A percentile compares a stretch with the other conserved stretches of the same genome.
These are phyloP conservation scores for Ectropis crepuscularia DNA, from an alignment of 2,888 invertebrate species.

Conservation along the genomic window DNA sequence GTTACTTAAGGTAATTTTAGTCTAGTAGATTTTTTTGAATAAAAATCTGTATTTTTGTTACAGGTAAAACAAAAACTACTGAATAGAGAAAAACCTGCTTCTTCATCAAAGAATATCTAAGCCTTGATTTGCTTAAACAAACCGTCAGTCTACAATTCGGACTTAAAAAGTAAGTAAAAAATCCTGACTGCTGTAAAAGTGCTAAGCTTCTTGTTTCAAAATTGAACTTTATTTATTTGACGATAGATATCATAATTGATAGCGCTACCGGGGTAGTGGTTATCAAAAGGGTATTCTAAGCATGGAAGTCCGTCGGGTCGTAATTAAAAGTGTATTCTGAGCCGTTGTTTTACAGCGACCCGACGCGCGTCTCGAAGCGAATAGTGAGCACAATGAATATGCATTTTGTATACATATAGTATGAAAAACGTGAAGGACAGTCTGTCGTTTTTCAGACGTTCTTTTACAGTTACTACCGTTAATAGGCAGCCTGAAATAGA, in stretches of 20 bases:
- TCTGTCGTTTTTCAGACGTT: conserved; percentile 51
- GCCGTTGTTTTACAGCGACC: conserved; percentile 65
- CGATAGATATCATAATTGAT: conserved; percentile 51
- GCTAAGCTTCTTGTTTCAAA: conserved; percentile 22
- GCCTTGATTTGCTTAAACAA: conserved; percentile 40
- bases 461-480: conserved; percentile 38
- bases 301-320: conserved; percentile 59
- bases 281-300: conserved; percentile 67
- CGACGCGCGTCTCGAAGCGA: conserved; percentile 58
- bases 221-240: conserved; percentile 43
- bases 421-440: conserved; percentile 55
- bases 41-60: conserved; percentile 39
- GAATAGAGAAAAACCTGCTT: conserved; percentile 9
- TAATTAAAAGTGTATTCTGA: conserved; percentile 71
- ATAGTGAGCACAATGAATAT: conserved; percentile 58
- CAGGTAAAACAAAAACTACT: conserved; percentile 47
- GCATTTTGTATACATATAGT: conserved; percentile 46
- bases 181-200: conserved; percentile 28
- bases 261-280: conserved; percentile 44
- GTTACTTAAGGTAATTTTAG: background rate
- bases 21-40: background rate
- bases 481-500: conserved; percentile 30
- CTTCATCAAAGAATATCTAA: conserved; percentile 26
- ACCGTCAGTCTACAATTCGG: conserved; percentile 37
- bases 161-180: conserved; percentile 43